Evolutionary conservation across 2,888 invertebrate genomes (phyloP).

Genomic region (Brenthis ino): DNA sequence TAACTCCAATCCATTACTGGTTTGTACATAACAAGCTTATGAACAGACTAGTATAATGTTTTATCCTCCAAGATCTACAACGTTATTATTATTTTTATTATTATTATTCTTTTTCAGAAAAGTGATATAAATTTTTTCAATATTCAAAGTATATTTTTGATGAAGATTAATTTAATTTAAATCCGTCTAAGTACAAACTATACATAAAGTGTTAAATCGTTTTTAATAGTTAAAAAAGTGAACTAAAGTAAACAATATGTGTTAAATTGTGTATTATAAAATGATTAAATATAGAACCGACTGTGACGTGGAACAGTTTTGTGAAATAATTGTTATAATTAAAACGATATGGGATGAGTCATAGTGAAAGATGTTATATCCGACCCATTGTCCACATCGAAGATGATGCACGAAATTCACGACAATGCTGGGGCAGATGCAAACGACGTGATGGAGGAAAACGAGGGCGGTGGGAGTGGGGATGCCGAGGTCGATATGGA

Average conservation of each 20-base stretch:
- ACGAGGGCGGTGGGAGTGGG: slow-evolving; percentile 81
- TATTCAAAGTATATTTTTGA: slow-evolving; percentile 72
- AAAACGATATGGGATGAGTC: slow-evolving; percentile 82
- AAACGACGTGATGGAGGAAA: slow-evolving; percentile 80
- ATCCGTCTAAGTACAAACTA: slow-evolving; percentile 77
- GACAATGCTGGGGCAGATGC: slow-evolving; percentile 76
- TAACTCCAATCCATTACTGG: slow-evolving; percentile 55
- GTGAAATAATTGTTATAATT: slow-evolving; percentile 66
- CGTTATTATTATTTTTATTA: too few relatives aligned
- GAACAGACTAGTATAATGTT: slow-evolving; percentile 61
- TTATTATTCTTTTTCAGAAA: slow-evolving; percentile 59
- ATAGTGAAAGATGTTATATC: slow-evolving; percentile 78
- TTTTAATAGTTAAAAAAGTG: slow-evolving; percentile 51
- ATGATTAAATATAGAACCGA: slow-evolving; percentile 62
- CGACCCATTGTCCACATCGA: slow-evolving; percentile 70
- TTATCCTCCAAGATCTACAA: slow-evolving; percentile 39
- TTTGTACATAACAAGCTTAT: slow-evolving; percentile 72
- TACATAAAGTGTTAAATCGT: slow-evolving; percentile 59
- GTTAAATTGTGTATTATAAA: slow-evolving; percentile 57
- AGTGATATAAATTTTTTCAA: slow-evolving; percentile 61
- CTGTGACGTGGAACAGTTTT: slow-evolving; percentile 58
- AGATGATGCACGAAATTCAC: slow-evolving; percentile 82
- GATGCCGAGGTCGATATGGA: slow-evolving; percentile 80
- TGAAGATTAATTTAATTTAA: slow-evolving; percentile 63
- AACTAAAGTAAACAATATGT: slow-evolving; percentile 58